Percentiles rank a stretch among this genome's conserved stretches.
These are phyloP conservation scores for Tenebrosternarchus preto DNA, from an alignment of 2,113 vertebrate genomes.

Conservation along the genomic window DNA sequence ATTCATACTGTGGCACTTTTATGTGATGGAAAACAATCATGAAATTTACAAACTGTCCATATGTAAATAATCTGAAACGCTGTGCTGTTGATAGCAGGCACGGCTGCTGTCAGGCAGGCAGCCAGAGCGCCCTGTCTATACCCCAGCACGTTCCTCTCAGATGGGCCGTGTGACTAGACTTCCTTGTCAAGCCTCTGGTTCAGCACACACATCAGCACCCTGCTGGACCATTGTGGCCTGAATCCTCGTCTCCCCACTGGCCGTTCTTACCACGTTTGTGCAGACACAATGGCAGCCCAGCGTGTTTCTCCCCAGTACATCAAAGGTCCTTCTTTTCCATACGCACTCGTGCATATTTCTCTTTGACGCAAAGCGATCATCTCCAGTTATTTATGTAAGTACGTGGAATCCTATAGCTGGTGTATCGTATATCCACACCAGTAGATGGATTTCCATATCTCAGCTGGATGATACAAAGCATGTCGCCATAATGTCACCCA, in stretches of 20 bases:
- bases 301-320: conserved; percentile 49
- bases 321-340: conserved; percentile 38
- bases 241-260: conserved; percentile 47
- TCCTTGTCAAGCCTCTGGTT: conserved; percentile 51
- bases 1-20: neutral
- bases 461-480: neutral
- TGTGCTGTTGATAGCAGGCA: conserved; percentile 15
- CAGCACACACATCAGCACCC: conserved; percentile 57
- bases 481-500: neutral
- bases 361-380: conserved; percentile 30
- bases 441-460: neutral
- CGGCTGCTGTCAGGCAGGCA: conserved; percentile 5
- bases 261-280: conserved; percentile 47
- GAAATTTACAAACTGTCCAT: neutral
- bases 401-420: neutral
- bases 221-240: conserved; percentile 53
- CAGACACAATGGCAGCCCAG: conserved; percentile 51
- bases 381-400: conserved; percentile 22
- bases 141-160: conserved; percentile 35
- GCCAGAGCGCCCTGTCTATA: conserved; percentile 10
- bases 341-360: conserved; percentile 33
- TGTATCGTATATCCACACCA: neutral
- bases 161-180: conserved; percentile 49
- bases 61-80: conserved; percentile 1
- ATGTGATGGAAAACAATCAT: neutral